Evolutionary conservation across 2,797 vertebrate genomes (phyloP).

Genomic region (Cryptoblepharus egeriae): DNA sequence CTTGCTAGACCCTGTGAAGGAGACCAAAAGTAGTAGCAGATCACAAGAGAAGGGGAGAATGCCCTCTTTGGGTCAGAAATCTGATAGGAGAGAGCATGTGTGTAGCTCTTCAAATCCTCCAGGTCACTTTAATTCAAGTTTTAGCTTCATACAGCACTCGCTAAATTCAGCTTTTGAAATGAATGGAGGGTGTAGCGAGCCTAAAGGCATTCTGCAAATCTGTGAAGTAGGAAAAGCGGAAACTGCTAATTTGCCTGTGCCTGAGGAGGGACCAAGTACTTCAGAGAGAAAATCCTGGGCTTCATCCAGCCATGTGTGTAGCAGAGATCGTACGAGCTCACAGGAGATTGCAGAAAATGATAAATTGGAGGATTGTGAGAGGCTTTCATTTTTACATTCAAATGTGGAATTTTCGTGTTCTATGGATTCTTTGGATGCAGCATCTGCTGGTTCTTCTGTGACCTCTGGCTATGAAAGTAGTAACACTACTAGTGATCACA

Average conservation of each 20-base stretch:
- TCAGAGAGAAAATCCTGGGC: not conserved
- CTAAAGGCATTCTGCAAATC: not conserved
- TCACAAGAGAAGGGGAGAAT: not conserved
- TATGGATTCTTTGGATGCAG: constrained; percentile 78
- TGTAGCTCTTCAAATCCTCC: not conserved
- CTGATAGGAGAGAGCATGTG: constrained; percentile 4
- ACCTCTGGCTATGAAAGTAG: constrained; percentile 86
- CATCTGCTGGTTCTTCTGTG: constrained; percentile 79
- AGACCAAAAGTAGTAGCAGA: not conserved
- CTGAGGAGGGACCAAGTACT: not conserved
- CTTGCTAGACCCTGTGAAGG: fast-evolving
- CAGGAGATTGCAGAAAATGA: constrained; percentile 12
- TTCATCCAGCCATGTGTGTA: constrained; percentile 4
- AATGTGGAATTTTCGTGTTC: constrained; percentile 79
- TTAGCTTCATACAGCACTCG: constrained; percentile 90
- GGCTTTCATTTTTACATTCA: constrained; percentile 62
- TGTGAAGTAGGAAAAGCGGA: not conserved
- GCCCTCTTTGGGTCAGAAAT: constrained; percentile 24
- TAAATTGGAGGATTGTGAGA: constrained; percentile 67
- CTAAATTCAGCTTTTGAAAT: constrained; percentile 64
- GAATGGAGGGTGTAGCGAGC: constrained; percentile 25
- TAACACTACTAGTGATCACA: constrained; percentile 64
- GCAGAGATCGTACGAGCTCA: constrained; percentile 7
- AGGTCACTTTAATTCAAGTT: constrained; percentile 83
- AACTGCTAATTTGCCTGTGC: not conserved